Conservation (phyloP, 2,888 invertebrate species). For the Auanema freiburgensis region DNA sequence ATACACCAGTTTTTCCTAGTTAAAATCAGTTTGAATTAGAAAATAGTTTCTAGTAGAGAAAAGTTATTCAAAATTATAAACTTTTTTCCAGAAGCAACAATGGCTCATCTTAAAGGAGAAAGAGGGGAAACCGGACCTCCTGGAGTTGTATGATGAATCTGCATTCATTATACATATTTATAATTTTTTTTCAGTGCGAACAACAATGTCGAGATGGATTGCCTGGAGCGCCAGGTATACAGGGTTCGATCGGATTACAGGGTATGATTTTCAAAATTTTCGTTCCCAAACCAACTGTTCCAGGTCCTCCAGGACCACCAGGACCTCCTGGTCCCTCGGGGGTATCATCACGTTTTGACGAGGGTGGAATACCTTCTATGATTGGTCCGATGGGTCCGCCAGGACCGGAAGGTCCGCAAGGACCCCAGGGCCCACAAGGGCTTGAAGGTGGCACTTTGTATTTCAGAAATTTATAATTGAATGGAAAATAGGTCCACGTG, state of each 20-base stretch:
- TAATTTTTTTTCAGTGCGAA: constrained; percentile 26
- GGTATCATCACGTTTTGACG: constrained; percentile 8
- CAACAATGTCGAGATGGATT: constrained; percentile 42
- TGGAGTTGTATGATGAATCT: constrained; percentile 37
- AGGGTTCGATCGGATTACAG: constrained; percentile 45
- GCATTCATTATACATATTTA: not conserved
- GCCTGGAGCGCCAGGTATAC: constrained; percentile 41
- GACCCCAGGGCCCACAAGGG: constrained; percentile 43
- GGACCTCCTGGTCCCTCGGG: constrained; percentile 35
- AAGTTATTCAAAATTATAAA: no score
- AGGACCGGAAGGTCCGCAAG: constrained; percentile 36
- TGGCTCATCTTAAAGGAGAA: constrained; percentile 11
- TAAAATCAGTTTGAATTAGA: no score
- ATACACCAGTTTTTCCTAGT: no score
- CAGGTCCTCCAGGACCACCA: constrained; percentile 43
- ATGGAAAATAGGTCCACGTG: constrained; percentile 14
- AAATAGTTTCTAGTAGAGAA: no score
- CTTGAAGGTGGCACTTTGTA: constrained; percentile 27
- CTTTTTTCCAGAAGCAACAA: not conserved
- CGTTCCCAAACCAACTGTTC: constrained; percentile 12
- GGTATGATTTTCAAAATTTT: constrained; percentile 15
- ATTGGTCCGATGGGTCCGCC: constrained; percentile 32
- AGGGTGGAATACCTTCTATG: constrained; percentile 4
- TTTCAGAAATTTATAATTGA: no score
- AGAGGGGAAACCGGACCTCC: constrained; percentile 46